Evolutionary conservation across 2,797 vertebrate species (phyloP).

Genomic region (Coregonus suidteri): DNA sequence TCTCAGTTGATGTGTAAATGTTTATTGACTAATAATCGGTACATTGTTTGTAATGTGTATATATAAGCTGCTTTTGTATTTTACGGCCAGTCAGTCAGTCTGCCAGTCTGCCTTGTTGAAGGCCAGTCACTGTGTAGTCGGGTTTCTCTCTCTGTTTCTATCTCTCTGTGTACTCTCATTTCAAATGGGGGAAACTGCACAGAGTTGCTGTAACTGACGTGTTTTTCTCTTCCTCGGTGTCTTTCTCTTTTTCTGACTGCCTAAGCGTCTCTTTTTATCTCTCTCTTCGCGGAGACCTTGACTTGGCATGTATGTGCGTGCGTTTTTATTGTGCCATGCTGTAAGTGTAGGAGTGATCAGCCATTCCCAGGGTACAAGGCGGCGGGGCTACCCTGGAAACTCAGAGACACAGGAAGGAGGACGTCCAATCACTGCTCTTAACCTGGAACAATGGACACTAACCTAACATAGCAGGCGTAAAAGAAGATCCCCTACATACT

Average conservation of each 20-base stretch:
- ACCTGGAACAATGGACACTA: constrained; percentile 34
- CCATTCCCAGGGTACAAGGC: constrained; percentile 72
- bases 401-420: constrained; percentile 51
- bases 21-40: constrained; percentile 45
- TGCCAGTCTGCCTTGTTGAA: constrained; percentile 39
- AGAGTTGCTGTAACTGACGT: constrained; percentile 40
- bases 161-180: constrained; percentile 12
- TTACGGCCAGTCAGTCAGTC: constrained; percentile 22
- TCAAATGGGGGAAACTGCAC: constrained; percentile 24
- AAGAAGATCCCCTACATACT: too few species aligned
- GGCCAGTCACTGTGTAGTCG: constrained; percentile 33
- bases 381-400: constrained; percentile 56
- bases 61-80: constrained; percentile 64
- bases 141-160: constrained; percentile 10
- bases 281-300: constrained; percentile 17
- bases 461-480: too few species aligned
- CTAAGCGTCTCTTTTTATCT: constrained; percentile 32
- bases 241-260: constrained; percentile 42
- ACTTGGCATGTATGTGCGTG: background rate
- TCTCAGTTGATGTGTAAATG: constrained; percentile 55
- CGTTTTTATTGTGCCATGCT: constrained; percentile 52
- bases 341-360: constrained; percentile 79
- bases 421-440: constrained; percentile 56
- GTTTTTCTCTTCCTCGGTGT: constrained; percentile 17
- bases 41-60: constrained; percentile 1